Evolutionary conservation across 2,888 invertebrate genomes (phyloP), one percentile per base, ranked within the genome.

Genomic region (Parnassius orleans): DNA sequence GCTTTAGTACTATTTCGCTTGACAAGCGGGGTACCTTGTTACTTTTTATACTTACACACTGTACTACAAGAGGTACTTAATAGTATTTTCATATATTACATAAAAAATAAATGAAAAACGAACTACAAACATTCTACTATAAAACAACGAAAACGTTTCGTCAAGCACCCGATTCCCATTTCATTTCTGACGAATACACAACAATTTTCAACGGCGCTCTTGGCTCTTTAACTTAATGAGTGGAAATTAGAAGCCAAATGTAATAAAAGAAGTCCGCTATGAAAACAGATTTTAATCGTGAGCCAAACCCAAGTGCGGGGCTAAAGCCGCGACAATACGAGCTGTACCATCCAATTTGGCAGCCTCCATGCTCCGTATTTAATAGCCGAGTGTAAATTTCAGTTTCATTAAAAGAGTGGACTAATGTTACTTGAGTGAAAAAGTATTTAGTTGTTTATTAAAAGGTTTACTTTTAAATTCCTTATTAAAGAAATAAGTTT

Each of bases 301-400:
- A 53, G 47, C 64, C 54, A 60, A 63, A 65, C 58, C 63, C 57
- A 43, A 53, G 60, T 46, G 57, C 19, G 44, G 9, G 58, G 59
- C 63, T 57, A 46, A 57, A 64, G 57, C 57, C 63, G 51, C 57
- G 51, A 46, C 55, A 42, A 55, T 55, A 53, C 52, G 52, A 61
- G 19, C 54, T 52, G 53, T 64, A 65, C 64, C 63, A 66, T 66
- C 66, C 69, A 67, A 71, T 71, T 71, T 71, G 69, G 71, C 71
- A 69, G 47, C 53, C 14, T 15, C 48, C 65, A 53, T 68, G 67
- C 68, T 68, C 53, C 66, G 60, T 59, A 66, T 69, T 69, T 69
- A 69, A 69, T 67, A 65, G 63, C 53, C 12, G 54, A 60, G 55
- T 60, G 64, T 66, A 64, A 67, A 66, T 68, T 68, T 65, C 61